Conservation (phyloP, 2,888 invertebrate genomes). For the Caenorhabditis doughertyi region DNA sequence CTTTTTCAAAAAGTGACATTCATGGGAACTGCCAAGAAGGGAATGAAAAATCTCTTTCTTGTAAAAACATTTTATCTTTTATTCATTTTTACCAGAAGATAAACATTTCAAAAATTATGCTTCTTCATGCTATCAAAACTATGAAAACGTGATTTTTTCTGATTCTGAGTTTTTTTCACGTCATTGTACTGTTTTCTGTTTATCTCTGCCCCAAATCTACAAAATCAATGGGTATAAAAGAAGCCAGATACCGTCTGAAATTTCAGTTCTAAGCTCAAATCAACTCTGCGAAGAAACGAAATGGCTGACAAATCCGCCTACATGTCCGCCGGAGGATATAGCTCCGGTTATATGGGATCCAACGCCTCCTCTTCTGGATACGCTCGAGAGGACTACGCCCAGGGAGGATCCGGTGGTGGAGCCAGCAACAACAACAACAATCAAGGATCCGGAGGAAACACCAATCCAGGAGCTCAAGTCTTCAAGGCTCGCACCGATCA, state of each 20-base stretch:
- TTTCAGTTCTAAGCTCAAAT: background rate
- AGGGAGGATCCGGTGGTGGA: constrained; percentile 38
- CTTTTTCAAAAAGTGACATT: constrained; percentile 20
- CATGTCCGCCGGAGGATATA: constrained; percentile 49
- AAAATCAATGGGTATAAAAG: background rate
- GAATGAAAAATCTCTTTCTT: background rate
- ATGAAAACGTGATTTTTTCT: too few relatives aligned
- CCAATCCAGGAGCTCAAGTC: constrained; percentile 42
- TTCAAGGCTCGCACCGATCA: constrained; percentile 57
- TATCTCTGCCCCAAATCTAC: background rate
- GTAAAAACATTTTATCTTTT: too few relatives aligned
- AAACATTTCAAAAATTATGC: too few relatives aligned
- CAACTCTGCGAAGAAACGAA: constrained; percentile 6
- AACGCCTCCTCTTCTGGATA: constrained; percentile 46
- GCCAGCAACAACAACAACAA: background rate
- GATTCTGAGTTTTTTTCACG: too few relatives aligned
- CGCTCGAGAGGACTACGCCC: constrained; percentile 47
- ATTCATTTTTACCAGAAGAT: too few relatives aligned
- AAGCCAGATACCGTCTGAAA: background rate
- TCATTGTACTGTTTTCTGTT: too few relatives aligned
- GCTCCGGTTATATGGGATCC: constrained; percentile 44
- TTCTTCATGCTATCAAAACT: too few relatives aligned
- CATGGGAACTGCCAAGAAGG: background rate
- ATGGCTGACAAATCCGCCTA: constrained; percentile 43
- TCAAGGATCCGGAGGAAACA: constrained; percentile 20